These are phyloP conservation scores for Phylloscopus trochilus DNA, from an alignment of 2,113 vertebrate species.

Conservation along the genomic window DNA sequence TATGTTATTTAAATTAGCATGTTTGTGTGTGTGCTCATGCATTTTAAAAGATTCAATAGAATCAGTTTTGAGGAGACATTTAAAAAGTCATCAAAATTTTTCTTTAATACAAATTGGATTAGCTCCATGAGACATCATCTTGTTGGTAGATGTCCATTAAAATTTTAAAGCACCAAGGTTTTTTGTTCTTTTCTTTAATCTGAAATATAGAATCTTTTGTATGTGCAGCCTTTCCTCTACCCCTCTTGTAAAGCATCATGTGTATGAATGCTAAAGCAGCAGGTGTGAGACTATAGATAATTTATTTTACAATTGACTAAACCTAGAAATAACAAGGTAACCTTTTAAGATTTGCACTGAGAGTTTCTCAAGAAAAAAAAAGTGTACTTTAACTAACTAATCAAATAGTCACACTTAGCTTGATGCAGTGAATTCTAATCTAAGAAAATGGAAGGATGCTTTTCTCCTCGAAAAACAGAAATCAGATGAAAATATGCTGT, in stretches of 20 bases:
- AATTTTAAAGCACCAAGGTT: neutral
- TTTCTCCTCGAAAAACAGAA: neutral
- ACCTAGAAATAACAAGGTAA: conserved; percentile 1
- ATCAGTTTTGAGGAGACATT: neutral
- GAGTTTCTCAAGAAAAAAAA: neutral
- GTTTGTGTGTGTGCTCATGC: neutral
- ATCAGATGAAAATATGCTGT: neutral
- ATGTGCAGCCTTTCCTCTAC: neutral
- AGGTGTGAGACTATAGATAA: neutral
- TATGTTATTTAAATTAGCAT: neutral
- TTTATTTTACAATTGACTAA: conserved; percentile 41
- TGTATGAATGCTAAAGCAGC: conserved; percentile 13
- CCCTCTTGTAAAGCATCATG: neutral
- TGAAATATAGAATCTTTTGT: neutral
- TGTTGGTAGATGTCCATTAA: neutral
- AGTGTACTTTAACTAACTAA: neutral
- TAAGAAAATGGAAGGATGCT: neutral
- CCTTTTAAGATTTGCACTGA: neutral
- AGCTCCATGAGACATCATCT: neutral
- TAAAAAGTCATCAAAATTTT: neutral
- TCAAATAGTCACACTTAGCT: neutral
- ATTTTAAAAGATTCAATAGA: neutral
- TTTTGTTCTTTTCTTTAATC: neutral
- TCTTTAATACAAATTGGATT: neutral
- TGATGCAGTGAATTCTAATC: neutral